Conservation (phyloP, 2,888 invertebrate genomes). For the Lycaena phlaeas region DNA sequence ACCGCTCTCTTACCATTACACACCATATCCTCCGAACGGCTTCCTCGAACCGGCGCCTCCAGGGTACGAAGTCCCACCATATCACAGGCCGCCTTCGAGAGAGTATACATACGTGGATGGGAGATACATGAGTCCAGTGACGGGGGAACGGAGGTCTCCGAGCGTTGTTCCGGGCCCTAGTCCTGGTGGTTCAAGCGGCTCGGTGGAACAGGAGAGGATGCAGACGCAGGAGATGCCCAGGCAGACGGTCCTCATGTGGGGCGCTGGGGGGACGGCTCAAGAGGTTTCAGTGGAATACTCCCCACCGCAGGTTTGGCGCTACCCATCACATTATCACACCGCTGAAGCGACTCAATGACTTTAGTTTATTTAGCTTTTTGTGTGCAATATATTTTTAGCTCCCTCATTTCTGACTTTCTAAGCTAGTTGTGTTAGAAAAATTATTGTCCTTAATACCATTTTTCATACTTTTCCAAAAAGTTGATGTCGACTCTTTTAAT, state of each 20-base stretch:
- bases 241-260: conserved; percentile 97
- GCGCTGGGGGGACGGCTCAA: conserved; percentile 68
- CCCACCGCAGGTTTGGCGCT: conserved; percentile 69
- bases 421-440: too few species aligned
- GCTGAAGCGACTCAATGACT: conserved; percentile 66
- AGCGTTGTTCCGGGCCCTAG: conserved; percentile 68
- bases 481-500: too few species aligned
- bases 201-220: conserved; percentile 53
- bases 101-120: conserved; percentile 74
- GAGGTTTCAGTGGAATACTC: conserved; percentile 62
- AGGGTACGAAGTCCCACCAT: conserved; percentile 72
- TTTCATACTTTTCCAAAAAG: too few species aligned
- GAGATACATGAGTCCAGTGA: conserved; percentile 73
- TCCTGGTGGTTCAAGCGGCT: conserved; percentile 58
- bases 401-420: too few species aligned
- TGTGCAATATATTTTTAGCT: conserved; percentile 24
- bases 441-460: too few species aligned
- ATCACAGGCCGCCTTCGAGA: conserved; percentile 74
- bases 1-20: conserved; percentile 86
- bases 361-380: conserved; percentile 25
- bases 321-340: conserved; percentile 65
- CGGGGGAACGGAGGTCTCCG: conserved; percentile 77
- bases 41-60: conserved; percentile 84
- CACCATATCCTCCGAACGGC: conserved; percentile 85
- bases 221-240: conserved; percentile 77